Evolutionary conservation across 2,113 vertebrate species (phyloP), one percentile per base, ranked within the genome.

Genomic region (Gadus macrocephalus): DNA sequence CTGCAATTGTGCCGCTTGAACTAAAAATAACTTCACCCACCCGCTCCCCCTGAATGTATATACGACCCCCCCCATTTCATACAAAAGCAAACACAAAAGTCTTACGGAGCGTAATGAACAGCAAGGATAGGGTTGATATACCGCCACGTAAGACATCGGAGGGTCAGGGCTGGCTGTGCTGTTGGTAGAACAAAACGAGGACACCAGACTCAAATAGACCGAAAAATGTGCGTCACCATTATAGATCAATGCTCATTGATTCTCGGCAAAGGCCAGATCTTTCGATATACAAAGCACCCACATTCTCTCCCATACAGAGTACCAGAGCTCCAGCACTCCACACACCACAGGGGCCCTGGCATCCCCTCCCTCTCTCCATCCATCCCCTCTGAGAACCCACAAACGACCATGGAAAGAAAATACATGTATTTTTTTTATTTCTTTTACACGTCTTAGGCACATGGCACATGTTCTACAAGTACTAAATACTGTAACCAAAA

Each of bases 391-490:
- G 60, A 42, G 60, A 78, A 81, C 38, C 68, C 19, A 62, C 20
- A 64, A 84, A 38, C 56, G 67, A 73, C 11, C 53, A 72, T 79
- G 64, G 53, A 82, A 81, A 89, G 85, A 81, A 71, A 81, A 81
- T 76, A 84, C 87, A 88, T 86, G 83, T 73, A 89, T 80, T 61
- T 91, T 9, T 49, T 49, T 49, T 49, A 12, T 35, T 92, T 91
- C 91, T 91, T 91, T 86, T 82, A 87, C 88, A 91, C 81, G 85
- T 78, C 70, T 70, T 89, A 91, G 88, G 83, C 31, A 35, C 31
- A 35, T 35, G 31, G 85, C 84, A 87, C 76, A 73, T 85, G 49
- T 82, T 85, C 70, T 89, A 90, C 89, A 89, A 89, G 88, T 83
- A 90, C 86, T 87, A 89, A 87, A 82, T 84, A 84, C 77, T 73